Evolutionary conservation across 2,797 vertebrate species (phyloP).

Genomic region (Hapalemur alaotrensis): DNA sequence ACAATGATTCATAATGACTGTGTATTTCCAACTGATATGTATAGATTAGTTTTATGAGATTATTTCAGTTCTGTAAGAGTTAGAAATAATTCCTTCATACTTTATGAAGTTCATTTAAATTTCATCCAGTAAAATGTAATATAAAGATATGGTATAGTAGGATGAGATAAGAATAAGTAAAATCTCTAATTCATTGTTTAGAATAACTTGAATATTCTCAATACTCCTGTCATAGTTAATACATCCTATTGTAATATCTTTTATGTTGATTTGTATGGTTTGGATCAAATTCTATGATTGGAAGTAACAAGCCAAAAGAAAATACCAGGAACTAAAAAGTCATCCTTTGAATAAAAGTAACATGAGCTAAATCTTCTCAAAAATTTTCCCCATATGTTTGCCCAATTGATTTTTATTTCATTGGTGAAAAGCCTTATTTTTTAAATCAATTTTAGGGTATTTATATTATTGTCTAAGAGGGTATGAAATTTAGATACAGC

Average conservation of each 20-base stretch:
- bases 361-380: neutral
- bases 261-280: neutral
- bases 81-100: neutral
- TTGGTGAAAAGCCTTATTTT: neutral
- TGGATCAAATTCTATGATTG: neutral
- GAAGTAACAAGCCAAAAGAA: neutral
- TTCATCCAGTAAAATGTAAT: neutral
- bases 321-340: neutral
- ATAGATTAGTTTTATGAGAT: neutral
- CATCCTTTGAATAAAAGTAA: neutral
- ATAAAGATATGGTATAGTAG: neutral
- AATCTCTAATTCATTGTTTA: neutral
- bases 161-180: neutral
- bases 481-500: neutral
- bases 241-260: neutral
- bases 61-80: neutral
- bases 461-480: neutral
- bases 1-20: neutral
- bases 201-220: neutral
- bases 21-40: neutral
- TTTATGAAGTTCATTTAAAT: neutral
- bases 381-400: neutral
- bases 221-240: neutral
- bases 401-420: neutral
- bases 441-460: neutral